Evolutionary conservation across 2,888 invertebrate genomes (phyloP).

Genomic region (Limnephilus lunatus): DNA sequence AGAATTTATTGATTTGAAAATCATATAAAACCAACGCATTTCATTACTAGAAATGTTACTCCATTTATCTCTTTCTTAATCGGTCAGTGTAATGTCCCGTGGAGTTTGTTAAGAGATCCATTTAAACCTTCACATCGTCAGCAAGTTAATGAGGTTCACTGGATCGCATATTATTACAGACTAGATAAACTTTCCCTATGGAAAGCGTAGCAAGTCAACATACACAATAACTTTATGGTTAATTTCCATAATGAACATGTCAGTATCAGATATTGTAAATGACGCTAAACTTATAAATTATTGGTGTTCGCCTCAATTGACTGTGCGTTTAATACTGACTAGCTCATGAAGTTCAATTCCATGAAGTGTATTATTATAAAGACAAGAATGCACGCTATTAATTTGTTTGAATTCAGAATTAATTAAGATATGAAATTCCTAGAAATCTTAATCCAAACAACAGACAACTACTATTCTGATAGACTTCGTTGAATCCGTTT

Average conservation of each 20-base stretch:
- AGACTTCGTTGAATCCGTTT: too few species aligned
- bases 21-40: not conserved
- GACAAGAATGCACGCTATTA: not conserved
- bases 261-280: not conserved
- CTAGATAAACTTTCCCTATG: not conserved
- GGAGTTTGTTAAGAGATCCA: not conserved
- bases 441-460: too few species aligned
- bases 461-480: too few species aligned
- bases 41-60: not conserved
- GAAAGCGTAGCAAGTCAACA: not conserved
- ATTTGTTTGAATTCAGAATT: not conserved
- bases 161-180: not conserved
- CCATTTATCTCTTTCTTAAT: not conserved
- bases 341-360: not conserved
- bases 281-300: not conserved
- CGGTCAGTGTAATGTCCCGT: not conserved
- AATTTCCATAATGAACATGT: not conserved
- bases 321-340: not conserved
- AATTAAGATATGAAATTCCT: not conserved
- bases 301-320: not conserved
- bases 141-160: not conserved
- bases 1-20: too few species aligned
- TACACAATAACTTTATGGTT: not conserved
- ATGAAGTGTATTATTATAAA: not conserved
- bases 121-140: not conserved